A percentile compares a stretch with the other conserved stretches of the same genome.
These are phyloP conservation scores for Cephonodes hylas DNA, from an alignment of 2,888 invertebrate genomes.

Conservation along the genomic window DNA sequence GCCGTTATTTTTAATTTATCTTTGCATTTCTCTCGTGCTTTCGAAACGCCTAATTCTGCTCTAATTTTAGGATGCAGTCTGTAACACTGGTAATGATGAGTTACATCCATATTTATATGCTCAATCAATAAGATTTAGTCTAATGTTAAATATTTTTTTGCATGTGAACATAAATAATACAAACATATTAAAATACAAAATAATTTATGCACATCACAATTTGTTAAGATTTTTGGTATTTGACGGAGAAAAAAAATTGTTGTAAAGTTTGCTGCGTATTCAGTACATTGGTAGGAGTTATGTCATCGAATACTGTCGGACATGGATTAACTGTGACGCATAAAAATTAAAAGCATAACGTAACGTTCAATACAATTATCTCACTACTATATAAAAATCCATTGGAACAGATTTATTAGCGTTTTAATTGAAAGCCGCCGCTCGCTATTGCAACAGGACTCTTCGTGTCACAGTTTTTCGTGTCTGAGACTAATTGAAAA, in stretches of 20 bases:
- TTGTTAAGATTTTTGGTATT: not conserved
- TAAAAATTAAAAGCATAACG: constrained; percentile 1
- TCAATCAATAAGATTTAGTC: no score
- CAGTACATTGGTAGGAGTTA: not conserved
- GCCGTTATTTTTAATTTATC: constrained; percentile 50
- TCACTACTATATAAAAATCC: not conserved
- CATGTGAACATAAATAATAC: no score
- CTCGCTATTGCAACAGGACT: constrained; percentile 34
- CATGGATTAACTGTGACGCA: constrained; percentile 1
- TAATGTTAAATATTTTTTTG: no score
- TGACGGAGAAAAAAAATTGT: not conserved
- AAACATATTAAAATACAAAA: no score
- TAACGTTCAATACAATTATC: not conserved
- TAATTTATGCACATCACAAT: no score
- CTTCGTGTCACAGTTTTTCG: constrained; percentile 38
- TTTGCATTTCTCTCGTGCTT: constrained; percentile 31
- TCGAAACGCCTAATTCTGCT: constrained; percentile 16
- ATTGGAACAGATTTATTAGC: constrained; percentile 9
- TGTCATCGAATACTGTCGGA: not conserved
- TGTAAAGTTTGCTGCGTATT: not conserved
- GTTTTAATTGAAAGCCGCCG: constrained; percentile 11
- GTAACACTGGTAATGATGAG: no score
- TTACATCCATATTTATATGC: no score
- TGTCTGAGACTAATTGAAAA: constrained; percentile 54
- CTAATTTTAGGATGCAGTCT: not conserved